Evolutionary conservation across 1,140 invertebrate species (phyloP).

Genomic region (Adelges cooleyi): DNA sequence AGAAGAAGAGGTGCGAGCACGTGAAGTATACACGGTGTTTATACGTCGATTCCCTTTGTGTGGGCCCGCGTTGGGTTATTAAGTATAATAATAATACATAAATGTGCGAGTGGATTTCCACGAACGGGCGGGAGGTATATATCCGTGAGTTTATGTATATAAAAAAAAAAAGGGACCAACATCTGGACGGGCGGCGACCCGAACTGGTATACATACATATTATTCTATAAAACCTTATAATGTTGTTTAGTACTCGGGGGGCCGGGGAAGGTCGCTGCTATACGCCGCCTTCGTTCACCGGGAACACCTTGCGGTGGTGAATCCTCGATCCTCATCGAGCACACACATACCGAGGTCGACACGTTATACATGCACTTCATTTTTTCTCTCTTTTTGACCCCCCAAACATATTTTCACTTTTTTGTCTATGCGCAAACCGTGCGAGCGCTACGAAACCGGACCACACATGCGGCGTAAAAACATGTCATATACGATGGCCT

Average conservation of each 20-base stretch:
- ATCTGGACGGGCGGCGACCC: constrained; percentile 14
- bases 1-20: not conserved
- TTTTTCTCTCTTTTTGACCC: constrained; percentile 7
- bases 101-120: not conserved
- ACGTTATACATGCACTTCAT: not conserved
- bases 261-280: no score
- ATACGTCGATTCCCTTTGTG: constrained; percentile 21
- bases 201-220: not conserved
- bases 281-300: not conserved
- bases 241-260: no score
- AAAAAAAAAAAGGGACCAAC: constrained; percentile 2
- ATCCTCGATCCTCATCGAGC: not conserved
- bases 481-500: no score
- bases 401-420: constrained; percentile 3
- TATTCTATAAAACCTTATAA: not conserved
- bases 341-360: not conserved
- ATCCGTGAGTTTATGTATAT: no score
- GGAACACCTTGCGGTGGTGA: constrained; percentile 4
- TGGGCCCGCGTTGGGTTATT: not conserved
- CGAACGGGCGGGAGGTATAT: constrained; percentile 26
- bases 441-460: not conserved
- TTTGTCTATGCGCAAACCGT: not conserved
- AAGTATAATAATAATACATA: not conserved
- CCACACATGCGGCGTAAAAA: not conserved
- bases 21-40: not conserved